Percentiles rank a stretch among this genome's conserved stretches.
These are phyloP conservation scores for Punctoribates punctum DNA, from an alignment of 2,888 invertebrate species.

Conservation along the genomic window DNA sequence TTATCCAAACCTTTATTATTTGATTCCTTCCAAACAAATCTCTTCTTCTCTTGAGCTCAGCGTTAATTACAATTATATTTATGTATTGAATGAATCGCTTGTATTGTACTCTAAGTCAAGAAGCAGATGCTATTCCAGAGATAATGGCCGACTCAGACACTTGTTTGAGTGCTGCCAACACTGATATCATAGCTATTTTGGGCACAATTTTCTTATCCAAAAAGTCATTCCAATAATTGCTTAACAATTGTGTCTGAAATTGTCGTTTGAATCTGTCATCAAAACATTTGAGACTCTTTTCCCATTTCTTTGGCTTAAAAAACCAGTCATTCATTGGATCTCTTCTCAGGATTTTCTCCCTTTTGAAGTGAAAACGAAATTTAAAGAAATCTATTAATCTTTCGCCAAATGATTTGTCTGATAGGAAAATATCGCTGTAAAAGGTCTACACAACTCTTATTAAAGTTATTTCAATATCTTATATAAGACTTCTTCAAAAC, in stretches of 20 bases:
- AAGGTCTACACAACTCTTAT: neutral
- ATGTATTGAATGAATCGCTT: neutral
- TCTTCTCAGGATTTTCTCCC: neutral
- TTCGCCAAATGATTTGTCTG: neutral
- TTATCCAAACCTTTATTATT: neutral
- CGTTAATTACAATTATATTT: neutral
- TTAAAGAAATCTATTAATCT: neutral
- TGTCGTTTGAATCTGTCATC: neutral
- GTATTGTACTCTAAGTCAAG: neutral
- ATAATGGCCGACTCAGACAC: constrained; percentile 15
- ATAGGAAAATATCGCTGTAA: neutral
- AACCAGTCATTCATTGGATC: neutral
- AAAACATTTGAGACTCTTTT: neutral
- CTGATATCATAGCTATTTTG: neutral
- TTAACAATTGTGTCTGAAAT: neutral
- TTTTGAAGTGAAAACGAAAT: neutral
- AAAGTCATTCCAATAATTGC: neutral
- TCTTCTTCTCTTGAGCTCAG: neutral
- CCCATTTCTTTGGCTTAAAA: neutral
- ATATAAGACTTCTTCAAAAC: neutral
- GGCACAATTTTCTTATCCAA: neutral
- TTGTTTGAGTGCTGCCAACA: neutral
- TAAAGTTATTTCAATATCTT: neutral
- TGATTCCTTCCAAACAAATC: neutral
- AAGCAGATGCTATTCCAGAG: constrained; percentile 13